phyloP scores from a whole-genome alignment of 1,140 invertebrate species.

The Nephila pilipes region DNA sequence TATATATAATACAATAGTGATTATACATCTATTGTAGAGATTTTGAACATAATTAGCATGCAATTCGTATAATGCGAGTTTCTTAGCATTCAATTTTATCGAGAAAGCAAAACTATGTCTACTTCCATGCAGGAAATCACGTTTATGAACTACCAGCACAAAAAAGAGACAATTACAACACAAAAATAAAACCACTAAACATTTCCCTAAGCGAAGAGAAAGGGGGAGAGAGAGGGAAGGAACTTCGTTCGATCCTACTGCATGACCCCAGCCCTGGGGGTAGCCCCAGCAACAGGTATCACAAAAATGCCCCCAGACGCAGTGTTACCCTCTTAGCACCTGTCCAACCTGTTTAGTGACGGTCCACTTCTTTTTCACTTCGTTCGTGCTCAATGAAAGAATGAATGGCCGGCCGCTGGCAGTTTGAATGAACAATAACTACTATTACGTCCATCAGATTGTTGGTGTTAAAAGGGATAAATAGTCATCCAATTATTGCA shows the following conservation, averaged over 20 bases:
- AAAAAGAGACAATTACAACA: neutral
- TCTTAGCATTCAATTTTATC: neutral
- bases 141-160: neutral
- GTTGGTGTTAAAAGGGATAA: too few relatives aligned
- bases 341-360: conserved; percentile 17
- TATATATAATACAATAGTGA: too few relatives aligned
- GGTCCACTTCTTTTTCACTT: too few relatives aligned
- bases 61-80: too few relatives aligned
- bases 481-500: too few relatives aligned
- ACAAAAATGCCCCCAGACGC: neutral
- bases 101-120: neutral
- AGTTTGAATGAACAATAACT: neutral
- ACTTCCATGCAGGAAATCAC: neutral
- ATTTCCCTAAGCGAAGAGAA: neutral
- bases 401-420: too few relatives aligned
- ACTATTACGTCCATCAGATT: neutral
- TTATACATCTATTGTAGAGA: too few relatives aligned
- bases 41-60: too few relatives aligned
- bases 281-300: neutral
- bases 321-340: neutral
- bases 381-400: too few relatives aligned
- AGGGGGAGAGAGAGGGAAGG: too few relatives aligned
- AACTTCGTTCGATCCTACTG: neutral
- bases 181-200: neutral
- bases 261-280: conserved; percentile 3